A percentile compares a stretch with the other conserved stretches of the same genome.
Conservation (phyloP, 2,797 vertebrate species). For the Myripristis jacobus region DNA sequence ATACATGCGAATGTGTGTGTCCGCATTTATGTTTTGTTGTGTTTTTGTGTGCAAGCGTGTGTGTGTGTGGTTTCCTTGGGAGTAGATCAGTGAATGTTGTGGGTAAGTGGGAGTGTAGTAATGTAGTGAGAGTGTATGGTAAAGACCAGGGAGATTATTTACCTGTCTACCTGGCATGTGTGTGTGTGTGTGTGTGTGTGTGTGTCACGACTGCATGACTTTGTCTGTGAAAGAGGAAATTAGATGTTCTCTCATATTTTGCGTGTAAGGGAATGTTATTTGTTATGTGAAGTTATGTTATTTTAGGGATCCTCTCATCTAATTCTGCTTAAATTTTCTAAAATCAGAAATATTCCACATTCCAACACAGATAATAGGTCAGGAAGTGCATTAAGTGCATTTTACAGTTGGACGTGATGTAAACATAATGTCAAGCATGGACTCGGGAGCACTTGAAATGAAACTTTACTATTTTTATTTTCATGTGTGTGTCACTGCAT, state of each 20-base stretch:
- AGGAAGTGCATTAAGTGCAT: too few relatives aligned
- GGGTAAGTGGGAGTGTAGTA: conserved; percentile 23
- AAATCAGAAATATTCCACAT: background rate
- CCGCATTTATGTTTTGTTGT: background rate
- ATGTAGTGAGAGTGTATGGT: conserved; percentile 43
- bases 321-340: background rate
- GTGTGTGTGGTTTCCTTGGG: conserved; percentile 30
- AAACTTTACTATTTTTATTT: too few relatives aligned
- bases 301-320: background rate
- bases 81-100: conserved; percentile 39
- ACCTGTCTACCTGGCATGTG: conserved; percentile 24
- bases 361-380: too few relatives aligned
- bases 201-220: conserved; percentile 21
- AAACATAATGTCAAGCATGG: too few relatives aligned
- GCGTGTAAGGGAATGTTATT: conserved; percentile 6
- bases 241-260: background rate
- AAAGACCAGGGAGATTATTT: conserved; percentile 45
- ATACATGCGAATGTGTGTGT: background rate
- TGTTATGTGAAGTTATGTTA: conserved; percentile 14
- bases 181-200: conserved; percentile 20
- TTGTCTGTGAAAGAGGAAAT: conserved; percentile 1
- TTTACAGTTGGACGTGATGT: too few relatives aligned
- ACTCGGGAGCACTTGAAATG: too few relatives aligned
- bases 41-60: background rate
- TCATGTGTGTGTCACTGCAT: too few relatives aligned